phyloP scores from a whole-genome alignment of 2,113 vertebrate genomes.

The Apteryx mantelli region DNA sequence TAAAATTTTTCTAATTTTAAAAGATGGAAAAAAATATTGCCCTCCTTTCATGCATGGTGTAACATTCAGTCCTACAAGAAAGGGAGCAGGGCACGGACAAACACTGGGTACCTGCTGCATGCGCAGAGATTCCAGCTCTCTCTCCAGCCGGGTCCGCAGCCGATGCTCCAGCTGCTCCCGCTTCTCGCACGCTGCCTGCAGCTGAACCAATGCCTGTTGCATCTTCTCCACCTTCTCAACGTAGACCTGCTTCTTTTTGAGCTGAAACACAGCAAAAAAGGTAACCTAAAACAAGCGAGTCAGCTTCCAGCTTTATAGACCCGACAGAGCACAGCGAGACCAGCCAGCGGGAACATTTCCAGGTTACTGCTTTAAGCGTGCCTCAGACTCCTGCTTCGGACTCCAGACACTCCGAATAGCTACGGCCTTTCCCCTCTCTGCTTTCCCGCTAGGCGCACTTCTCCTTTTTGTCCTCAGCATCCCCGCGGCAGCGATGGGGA shows the following conservation, averaged over 20 bases:
- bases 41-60: neutral
- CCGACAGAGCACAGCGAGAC: neutral
- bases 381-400: neutral
- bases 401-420: neutral
- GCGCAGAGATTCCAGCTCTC: constrained; percentile 93
- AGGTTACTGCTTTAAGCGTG: neutral
- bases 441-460: neutral
- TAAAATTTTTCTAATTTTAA: neutral
- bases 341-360: neutral
- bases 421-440: neutral
- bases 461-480: neutral
- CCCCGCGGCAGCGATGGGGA: neutral
- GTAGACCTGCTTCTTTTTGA: constrained; percentile 99
- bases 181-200: constrained; percentile 97
- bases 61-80: neutral
- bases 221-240: constrained; percentile 98
- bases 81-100: neutral
- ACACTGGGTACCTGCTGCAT: constrained; percentile 89
- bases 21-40: neutral
- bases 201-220: constrained; percentile 95
- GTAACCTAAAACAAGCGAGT: fast-evolving
- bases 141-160: constrained; percentile 91
- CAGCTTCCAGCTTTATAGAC: neutral
- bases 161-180: constrained; percentile 95
- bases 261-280: constrained; percentile 73